Evolutionary conservation across 2,113 vertebrate genomes (phyloP).

Genomic region (Misgurnus anguillicaudatus): DNA sequence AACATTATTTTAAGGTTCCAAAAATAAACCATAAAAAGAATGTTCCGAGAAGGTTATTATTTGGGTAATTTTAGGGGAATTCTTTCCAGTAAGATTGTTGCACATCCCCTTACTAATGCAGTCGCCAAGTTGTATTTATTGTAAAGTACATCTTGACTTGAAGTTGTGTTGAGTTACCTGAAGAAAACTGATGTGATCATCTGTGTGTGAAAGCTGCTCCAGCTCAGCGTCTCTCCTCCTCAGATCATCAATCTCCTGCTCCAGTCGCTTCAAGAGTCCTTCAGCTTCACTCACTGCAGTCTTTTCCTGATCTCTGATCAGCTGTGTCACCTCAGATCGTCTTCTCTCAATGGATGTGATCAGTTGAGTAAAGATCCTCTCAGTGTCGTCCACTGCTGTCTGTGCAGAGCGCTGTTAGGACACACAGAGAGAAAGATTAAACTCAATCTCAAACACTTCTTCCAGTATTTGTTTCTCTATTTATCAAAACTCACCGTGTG

Average conservation of each 20-base stretch:
- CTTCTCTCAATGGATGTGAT: neutral
- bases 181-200: slow-evolving; percentile 4
- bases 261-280: slow-evolving; percentile 9
- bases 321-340: slow-evolving; percentile 12
- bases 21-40: too few relatives aligned
- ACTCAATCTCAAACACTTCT: too few relatives aligned
- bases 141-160: too few relatives aligned
- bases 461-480: too few relatives aligned
- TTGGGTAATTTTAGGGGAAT: too few relatives aligned
- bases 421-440: too few relatives aligned
- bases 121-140: too few relatives aligned
- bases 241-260: slow-evolving; percentile 18
- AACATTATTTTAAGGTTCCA: too few relatives aligned
- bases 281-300: slow-evolving; percentile 23
- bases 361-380: neutral
- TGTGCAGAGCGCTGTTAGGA: neutral
- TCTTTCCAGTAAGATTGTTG: too few relatives aligned
- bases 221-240: slow-evolving; percentile 30
- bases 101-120: too few relatives aligned
- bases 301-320: slow-evolving; percentile 17
- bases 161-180: slow-evolving; percentile 19
- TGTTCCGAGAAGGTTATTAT: too few relatives aligned
- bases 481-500: too few relatives aligned
- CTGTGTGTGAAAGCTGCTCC: slow-evolving; percentile 24
- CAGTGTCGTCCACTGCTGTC: neutral